Evolutionary conservation across 2,888 invertebrate genomes (phyloP).

Genomic region (Meiosimyza platycephala): DNA sequence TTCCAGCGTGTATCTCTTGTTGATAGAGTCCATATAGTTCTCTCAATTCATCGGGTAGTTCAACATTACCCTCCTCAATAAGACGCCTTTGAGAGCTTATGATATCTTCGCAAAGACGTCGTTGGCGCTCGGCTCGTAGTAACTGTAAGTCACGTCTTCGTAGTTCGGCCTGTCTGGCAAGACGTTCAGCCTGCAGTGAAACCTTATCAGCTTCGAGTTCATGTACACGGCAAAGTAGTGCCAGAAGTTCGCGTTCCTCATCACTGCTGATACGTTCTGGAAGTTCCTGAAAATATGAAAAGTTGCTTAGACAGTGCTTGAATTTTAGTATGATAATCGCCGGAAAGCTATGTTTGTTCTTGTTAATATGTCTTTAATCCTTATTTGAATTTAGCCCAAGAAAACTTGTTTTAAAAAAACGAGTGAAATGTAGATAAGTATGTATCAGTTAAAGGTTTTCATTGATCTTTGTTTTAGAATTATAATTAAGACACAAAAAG

Average conservation of each 20-base stretch:
- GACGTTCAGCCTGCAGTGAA: constrained; percentile 87
- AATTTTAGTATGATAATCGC: neutral
- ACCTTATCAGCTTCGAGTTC: constrained; percentile 92
- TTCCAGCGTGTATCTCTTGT: constrained; percentile 87
- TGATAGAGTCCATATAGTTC: constrained; percentile 86
- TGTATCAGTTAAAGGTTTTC: too few species aligned
- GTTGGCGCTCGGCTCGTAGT: constrained; percentile 84
- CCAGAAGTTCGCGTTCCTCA: constrained; percentile 87
- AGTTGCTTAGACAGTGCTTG: neutral
- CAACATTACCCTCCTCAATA: constrained; percentile 81
- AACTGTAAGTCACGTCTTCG: constrained; percentile 85
- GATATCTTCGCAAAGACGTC: constrained; percentile 90
- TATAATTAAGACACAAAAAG: too few species aligned
- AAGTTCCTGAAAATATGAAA: constrained; percentile 72
- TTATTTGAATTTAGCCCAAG: too few species aligned
- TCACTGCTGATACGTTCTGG: constrained; percentile 87
- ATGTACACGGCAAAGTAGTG: constrained; percentile 90
- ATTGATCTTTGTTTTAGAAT: too few species aligned
- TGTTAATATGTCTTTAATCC: too few species aligned
- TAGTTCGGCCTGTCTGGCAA: constrained; percentile 88
- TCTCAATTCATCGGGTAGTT: constrained; percentile 79
- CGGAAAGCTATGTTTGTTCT: too few species aligned
- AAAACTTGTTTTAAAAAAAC: too few species aligned
- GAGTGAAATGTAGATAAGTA: too few species aligned
- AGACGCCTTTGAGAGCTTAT: constrained; percentile 88